Conservation (phyloP, 1,140 invertebrate species). For the Musca domestica region DNA sequence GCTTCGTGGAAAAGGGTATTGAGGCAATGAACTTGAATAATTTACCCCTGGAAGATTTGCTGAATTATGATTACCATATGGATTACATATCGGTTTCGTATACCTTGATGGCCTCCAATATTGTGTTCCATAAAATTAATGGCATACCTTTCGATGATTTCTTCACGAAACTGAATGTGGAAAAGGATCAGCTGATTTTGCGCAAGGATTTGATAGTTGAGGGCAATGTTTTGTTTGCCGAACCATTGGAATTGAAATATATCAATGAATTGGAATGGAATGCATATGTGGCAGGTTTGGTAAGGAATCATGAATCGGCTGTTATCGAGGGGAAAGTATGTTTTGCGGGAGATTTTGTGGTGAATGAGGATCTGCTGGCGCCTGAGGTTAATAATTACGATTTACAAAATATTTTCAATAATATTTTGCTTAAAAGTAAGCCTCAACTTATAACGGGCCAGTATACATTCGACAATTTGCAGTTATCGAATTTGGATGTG, state of each 20-base stretch:
- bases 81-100: slow-evolving; percentile 33
- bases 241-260: slow-evolving; percentile 28
- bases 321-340: slow-evolving; percentile 31
- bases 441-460: slow-evolving; percentile 36
- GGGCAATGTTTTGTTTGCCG: slow-evolving; percentile 40
- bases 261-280: slow-evolving; percentile 39
- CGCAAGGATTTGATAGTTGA: slow-evolving; percentile 44
- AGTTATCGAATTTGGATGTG: slow-evolving; percentile 39
- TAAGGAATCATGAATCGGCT: slow-evolving; percentile 31
- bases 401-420: slow-evolving; percentile 35
- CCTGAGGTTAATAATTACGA: slow-evolving; percentile 31
- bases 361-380: slow-evolving; percentile 32
- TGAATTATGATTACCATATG: slow-evolving; percentile 33
- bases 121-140: slow-evolving; percentile 40
- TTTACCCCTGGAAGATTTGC: slow-evolving; percentile 29
- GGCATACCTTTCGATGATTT: slow-evolving; percentile 38
- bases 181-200: slow-evolving; percentile 31
- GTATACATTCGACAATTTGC: slow-evolving; percentile 34
- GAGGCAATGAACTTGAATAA: slow-evolving; percentile 31
- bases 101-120: slow-evolving; percentile 23
- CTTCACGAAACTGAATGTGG: slow-evolving; percentile 28
- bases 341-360: slow-evolving; percentile 30
- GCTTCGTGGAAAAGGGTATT: slow-evolving; percentile 25
- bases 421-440: slow-evolving; percentile 39
- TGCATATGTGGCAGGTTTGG: slow-evolving; percentile 26